Base-by-base conservation (phyloP, 2,888 invertebrate genomes). In the Hyposoter didymator region DNA sequence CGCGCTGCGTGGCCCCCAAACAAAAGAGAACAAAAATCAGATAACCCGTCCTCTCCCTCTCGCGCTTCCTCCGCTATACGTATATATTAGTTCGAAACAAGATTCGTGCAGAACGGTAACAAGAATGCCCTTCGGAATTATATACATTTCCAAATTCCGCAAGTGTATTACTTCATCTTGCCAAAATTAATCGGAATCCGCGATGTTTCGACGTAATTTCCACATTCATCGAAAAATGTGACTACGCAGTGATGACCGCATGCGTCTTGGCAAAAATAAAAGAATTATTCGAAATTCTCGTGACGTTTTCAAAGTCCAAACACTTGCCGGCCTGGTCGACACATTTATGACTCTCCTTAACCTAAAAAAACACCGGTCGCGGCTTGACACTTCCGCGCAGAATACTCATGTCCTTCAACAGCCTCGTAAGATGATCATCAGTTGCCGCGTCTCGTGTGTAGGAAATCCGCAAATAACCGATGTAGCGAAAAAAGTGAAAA, bases 71-170 rank as follows among this genome's bases (percentile, higher is more conserved):
- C n/a, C 3, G 8, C 35, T 35, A 32, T 62, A 14, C 62, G 32
- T 17, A 35, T 52, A 10, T 39, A 52, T 52, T 19, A 19, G 19
- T 52, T 52, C 52, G 19, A 52, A 52, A 52, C 19, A 52, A 52
- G 52, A 52, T 73, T 78, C 67, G 75, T 59, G 66, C 74, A 70
- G 75, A 74, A 72, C 64, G 45, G 59, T 69, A 76, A 82, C 75
- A 78, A 78, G 64, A 59, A 35, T 35, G 35, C 19, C 52, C 52
- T 52, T 52, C 19, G 19, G 19, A 52, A 52, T 52, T 52, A 52
- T 52, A 52, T 52, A 52, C 52, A 52, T 52, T 52, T 52, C 52
- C 8, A 52, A 52, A 52, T 7, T 52, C 10, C 39, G 10, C 39
- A 39, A 39, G 8, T 39, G 8, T 39, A 39, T 52, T 52, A 19